These are phyloP conservation scores for Ailurus styani DNA, from an alignment of 2,113 vertebrate genomes.

Conservation along the genomic window DNA sequence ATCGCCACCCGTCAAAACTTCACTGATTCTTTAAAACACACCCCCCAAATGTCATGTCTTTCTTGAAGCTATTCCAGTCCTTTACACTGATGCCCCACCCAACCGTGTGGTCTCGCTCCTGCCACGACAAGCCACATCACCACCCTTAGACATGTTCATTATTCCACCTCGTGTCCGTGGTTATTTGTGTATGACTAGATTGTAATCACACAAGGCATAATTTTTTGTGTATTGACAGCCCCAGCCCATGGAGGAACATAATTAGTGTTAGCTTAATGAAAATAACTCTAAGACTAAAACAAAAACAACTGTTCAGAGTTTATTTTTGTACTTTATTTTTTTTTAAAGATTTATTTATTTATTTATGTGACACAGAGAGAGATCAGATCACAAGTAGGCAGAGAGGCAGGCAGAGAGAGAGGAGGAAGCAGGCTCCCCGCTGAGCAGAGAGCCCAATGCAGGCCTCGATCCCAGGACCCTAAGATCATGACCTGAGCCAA, in stretches of 20 bases:
- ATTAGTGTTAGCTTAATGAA: not conserved
- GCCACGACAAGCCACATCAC: fast-evolving
- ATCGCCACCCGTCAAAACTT: not conserved
- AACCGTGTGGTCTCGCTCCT: fast-evolving
- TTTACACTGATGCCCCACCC: not conserved
- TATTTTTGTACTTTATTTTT: conserved; percentile 55
- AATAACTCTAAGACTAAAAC: not conserved
- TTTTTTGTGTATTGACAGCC: not conserved
- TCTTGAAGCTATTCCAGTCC: not conserved
- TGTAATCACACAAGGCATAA: not conserved
- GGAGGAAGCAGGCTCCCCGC: too few species aligned
- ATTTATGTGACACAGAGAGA: too few species aligned
- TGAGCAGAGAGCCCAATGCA: too few species aligned
- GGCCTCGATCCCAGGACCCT: too few species aligned
- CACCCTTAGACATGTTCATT: not conserved
- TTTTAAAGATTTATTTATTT: too few species aligned
- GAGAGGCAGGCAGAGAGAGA: too few species aligned
- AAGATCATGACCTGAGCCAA: too few species aligned
- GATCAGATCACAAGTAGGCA: too few species aligned
- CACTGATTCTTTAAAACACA: not conserved
- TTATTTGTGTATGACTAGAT: not conserved
- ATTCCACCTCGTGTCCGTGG: not conserved
- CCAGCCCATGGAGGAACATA: not conserved
- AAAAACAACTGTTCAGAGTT: not conserved
- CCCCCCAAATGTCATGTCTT: not conserved